phyloP scores from a whole-genome alignment of 2,888 invertebrate species.

The Sacculina carcini region DNA sequence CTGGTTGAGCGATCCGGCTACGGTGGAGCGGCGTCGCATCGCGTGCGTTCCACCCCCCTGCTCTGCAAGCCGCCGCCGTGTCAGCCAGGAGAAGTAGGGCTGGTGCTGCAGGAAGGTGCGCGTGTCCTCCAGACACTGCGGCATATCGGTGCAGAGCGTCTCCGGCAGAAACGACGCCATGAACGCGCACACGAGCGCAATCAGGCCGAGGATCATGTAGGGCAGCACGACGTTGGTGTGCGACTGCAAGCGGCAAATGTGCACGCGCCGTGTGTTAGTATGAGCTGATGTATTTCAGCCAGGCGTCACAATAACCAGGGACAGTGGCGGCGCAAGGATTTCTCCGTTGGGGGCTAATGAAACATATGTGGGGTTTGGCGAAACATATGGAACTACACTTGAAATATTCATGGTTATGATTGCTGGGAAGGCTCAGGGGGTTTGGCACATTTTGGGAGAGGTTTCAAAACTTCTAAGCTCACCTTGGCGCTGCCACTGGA shows the following conservation, averaged over 20 bases:
- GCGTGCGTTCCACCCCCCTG: not conserved
- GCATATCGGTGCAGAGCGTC: slow-evolving; percentile 15
- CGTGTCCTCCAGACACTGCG: slow-evolving; percentile 13
- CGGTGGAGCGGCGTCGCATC: not conserved
- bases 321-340: too few species aligned
- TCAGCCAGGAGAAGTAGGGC: slow-evolving; percentile 10
- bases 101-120: slow-evolving; percentile 9
- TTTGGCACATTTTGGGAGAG: too few species aligned
- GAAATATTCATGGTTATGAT: too few species aligned
- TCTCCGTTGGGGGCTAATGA: too few species aligned
- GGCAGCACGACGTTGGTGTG: slow-evolving; percentile 10
- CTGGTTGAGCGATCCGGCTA: not conserved
- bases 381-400: too few species aligned
- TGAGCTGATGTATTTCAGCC: too few species aligned
- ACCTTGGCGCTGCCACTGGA: too few species aligned
- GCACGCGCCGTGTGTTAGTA: too few species aligned
- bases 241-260: not conserved
- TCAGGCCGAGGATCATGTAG: slow-evolving; percentile 14
- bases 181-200: slow-evolving; percentile 13
- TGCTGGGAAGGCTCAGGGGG: too few species aligned
- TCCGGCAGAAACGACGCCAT: slow-evolving; percentile 15
- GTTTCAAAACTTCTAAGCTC: too few species aligned
- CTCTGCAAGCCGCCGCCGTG: not conserved
- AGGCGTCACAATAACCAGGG: too few species aligned
- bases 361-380: too few species aligned